Conservation (phyloP, 2,113 vertebrate species). For the Podilymbus podiceps region DNA sequence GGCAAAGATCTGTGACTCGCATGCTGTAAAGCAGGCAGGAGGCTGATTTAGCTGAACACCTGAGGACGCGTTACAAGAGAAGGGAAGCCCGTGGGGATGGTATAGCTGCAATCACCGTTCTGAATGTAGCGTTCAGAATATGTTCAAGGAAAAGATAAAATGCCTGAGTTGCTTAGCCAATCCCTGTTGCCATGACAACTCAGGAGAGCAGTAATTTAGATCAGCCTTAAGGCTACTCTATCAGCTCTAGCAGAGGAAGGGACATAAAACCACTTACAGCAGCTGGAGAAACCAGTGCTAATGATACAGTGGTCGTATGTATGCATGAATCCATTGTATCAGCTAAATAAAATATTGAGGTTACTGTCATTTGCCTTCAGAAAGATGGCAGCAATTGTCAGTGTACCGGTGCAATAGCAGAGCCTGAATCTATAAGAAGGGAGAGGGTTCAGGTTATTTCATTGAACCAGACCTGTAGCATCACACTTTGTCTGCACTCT, state of each 20-base stretch:
- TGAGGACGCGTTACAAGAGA: neutral
- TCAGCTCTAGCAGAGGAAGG: neutral
- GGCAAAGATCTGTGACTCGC: neutral
- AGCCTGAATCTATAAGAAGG: neutral
- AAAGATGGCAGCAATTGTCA: neutral
- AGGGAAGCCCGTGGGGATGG: neutral
- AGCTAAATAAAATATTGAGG: neutral
- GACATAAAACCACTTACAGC: neutral
- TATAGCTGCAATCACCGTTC: neutral
- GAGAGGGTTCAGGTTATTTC: neutral
- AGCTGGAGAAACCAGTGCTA: neutral
- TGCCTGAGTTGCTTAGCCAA: neutral
- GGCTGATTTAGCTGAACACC: neutral
- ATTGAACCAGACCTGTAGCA: neutral
- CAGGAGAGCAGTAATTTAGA: constrained; percentile 5
- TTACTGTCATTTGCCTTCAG: neutral
- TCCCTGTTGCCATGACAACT: constrained; percentile 51
- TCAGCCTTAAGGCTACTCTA: constrained; percentile 30
- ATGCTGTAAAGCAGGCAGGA: neutral
- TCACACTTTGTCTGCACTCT: neutral
- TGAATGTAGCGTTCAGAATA: fast-evolving
- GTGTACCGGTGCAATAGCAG: neutral
- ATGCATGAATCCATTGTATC: neutral
- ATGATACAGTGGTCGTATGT: neutral
- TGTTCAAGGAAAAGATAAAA: constrained; percentile 44